Base-by-base conservation (phyloP, 2,113 vertebrate genomes). In the Petrocephalus microphthalmus region DNA sequence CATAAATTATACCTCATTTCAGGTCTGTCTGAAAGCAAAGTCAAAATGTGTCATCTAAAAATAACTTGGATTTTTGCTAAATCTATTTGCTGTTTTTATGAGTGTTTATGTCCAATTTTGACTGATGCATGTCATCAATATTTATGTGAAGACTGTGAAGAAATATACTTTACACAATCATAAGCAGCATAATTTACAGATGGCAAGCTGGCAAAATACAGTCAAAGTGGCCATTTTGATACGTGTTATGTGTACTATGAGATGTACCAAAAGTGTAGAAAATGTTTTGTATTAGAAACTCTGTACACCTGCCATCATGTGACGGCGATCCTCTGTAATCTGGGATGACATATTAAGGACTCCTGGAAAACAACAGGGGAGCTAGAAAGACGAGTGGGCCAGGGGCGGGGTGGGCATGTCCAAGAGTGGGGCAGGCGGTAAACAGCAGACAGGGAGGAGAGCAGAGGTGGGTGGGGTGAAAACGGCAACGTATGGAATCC, bases 311-410 rank as follows among this genome's bases (percentile, higher is more conserved):
- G 86, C 17, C 47, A 86, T 90, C 82, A 84, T 74, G 11, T 93
- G 92, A 93, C 93, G 92, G 93, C 93, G 93, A 94, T 94, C 92
- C 92, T 47, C 85, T 92, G 89, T 95, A 95, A 95, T 94, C 93
- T 89, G 90, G 90, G 92, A 92, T 94, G 91, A 91, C 91, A 94
- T 94, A 94, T 94, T 94, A 92, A 90, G 92, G 33, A 91, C 91
- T 47, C 88, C 89, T 90, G 91, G 89, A 33, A 17, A 17, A 86
- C 53, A 33, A 37, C 29, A 20, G 33, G 85, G 17, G 85, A 45
- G 51, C 29, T 33, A 47, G 54, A 60, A 86, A 60, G 47, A 45
- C 2, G 22, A 22, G 19, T 1, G 0, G 33, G 22, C 15, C 10
- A 19, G 1, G 15, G 42, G 45, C 5, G 1, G 33, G 49, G 49